Evolutionary conservation across 2,113 vertebrate species (phyloP).

Genomic region (Cranoglanis bouderius): DNA sequence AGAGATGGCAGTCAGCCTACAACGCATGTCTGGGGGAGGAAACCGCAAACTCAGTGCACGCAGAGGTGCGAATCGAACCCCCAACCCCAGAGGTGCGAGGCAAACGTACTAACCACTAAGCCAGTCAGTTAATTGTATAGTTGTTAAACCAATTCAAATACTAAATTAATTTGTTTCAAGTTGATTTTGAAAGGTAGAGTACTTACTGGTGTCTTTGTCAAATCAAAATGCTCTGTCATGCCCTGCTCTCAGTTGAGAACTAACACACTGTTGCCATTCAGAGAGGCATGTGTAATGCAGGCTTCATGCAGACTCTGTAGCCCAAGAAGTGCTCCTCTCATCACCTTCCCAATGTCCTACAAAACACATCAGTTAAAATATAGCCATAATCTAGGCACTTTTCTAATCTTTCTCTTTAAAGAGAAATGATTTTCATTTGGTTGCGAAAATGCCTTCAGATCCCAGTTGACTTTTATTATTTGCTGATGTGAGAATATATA

Average conservation of each 20-base stretch:
- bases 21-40: too few species aligned
- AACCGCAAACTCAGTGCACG: too few species aligned
- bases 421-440: not conserved
- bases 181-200: not conserved
- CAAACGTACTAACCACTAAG: too few species aligned
- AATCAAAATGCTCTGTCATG: conserved; percentile 82
- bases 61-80: too few species aligned
- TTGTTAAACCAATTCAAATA: not conserved
- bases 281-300: conserved; percentile 74
- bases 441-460: not conserved
- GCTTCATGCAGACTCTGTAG: conserved; percentile 71
- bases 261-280: conserved; percentile 82
- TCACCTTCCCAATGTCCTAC: conserved; percentile 77
- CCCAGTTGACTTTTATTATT: not conserved
- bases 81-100: too few species aligned
- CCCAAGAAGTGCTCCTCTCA: conserved; percentile 78
- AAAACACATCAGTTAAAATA: not conserved
- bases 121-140: not conserved
- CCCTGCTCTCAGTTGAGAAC: conserved; percentile 76
- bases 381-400: not conserved
- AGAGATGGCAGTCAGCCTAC: too few species aligned
- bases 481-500: not conserved
- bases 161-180: not conserved
- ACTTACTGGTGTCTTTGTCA: conserved; percentile 67
- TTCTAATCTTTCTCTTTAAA: not conserved